These are phyloP conservation scores for Yoshiicerus persimilis DNA, from an alignment of 1,140 invertebrate genomes.

Conservation along the genomic window DNA sequence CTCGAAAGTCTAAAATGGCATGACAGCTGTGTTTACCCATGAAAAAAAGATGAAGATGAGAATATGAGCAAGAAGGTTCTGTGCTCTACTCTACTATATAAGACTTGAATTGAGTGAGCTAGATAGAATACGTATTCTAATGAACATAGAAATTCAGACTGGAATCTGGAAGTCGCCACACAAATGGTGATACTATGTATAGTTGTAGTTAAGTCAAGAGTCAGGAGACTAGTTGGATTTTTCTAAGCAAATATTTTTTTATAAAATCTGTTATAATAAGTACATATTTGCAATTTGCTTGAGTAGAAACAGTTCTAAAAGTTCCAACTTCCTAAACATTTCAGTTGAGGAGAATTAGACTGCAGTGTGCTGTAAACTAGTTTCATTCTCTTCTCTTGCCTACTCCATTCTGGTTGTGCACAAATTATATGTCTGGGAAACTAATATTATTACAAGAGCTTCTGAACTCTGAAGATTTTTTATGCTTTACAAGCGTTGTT, in stretches of 20 bases:
- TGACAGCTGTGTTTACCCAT: constrained; percentile 21
- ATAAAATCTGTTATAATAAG: not conserved
- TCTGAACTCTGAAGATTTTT: no score
- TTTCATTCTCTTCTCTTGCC: no score
- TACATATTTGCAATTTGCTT: not conserved
- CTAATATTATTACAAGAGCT: no score
- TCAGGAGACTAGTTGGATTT: not conserved
- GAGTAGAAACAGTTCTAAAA: no score
- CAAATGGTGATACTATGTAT: no score
- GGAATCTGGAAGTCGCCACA: not conserved
- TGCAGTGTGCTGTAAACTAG: no score
- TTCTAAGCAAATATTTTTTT: not conserved
- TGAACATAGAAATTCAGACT: not conserved
- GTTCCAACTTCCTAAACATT: no score
- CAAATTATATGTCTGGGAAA: not conserved
- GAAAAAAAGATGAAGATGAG: constrained; percentile 15
- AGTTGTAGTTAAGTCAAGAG: no score
- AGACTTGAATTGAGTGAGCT: not conserved
- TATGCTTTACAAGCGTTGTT: not conserved
- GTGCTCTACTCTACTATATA: not conserved
- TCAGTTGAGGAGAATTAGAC: no score
- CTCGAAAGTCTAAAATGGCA: constrained; percentile 6
- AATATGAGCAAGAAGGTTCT: not conserved
- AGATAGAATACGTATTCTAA: not conserved
- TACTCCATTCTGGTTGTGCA: no score